Evolutionary conservation across 2,888 invertebrate genomes (phyloP).

Genomic region (Heliconius ismenius): DNA sequence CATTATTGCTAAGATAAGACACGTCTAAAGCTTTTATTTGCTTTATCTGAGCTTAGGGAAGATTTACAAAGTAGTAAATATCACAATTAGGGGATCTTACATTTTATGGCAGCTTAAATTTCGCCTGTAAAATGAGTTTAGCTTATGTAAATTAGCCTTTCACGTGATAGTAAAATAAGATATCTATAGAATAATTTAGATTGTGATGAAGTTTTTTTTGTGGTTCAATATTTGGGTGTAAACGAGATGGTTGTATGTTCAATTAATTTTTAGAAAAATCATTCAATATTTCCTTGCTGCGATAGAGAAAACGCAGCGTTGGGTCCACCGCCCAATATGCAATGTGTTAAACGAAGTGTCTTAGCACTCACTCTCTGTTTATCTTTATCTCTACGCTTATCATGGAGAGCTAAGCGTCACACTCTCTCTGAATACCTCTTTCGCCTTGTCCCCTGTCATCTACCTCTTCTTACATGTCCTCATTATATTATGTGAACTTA

Average conservation of each 20-base stretch:
- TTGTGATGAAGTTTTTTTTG: background rate
- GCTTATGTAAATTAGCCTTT: conserved; percentile 21
- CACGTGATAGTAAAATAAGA: background rate
- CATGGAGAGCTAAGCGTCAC: background rate
- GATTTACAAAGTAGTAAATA: conserved; percentile 61
- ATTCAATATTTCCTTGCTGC: too few species aligned
- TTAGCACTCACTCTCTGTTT: too few species aligned
- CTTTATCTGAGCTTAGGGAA: conserved; percentile 51
- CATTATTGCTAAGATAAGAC: conserved; percentile 37
- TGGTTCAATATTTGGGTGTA: background rate
- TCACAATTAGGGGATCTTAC: conserved; percentile 59
- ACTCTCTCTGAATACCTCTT: background rate
- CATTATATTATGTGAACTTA: background rate
- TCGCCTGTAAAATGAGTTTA: conserved; percentile 37
- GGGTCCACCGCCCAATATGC: too few species aligned
- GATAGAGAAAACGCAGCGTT: too few species aligned
- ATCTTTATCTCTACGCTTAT: too few species aligned
- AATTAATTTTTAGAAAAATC: too few species aligned
- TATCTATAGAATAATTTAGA: background rate
- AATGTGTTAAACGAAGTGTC: too few species aligned
- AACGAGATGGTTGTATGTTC: background rate
- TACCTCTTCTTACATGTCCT: background rate
- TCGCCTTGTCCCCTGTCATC: background rate
- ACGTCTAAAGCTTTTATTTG: conserved; percentile 44
- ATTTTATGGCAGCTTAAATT: conserved; percentile 54